Evolutionary conservation across 2,888 invertebrate species (phyloP).

Genomic region (Coelinius sp.): DNA sequence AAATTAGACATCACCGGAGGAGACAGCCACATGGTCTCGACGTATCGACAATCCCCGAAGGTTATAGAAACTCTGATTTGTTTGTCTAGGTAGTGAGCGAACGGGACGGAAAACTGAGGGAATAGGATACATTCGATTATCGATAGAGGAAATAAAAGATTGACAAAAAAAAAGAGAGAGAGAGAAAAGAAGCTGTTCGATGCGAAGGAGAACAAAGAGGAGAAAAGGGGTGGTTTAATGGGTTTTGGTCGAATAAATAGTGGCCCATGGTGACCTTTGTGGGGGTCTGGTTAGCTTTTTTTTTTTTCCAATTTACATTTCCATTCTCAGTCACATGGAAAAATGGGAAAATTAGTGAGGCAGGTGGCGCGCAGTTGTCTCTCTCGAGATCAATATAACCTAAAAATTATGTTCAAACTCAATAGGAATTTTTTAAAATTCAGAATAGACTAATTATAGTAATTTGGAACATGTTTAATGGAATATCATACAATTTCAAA

Average conservation of each 20-base stretch:
- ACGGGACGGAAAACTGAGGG: neutral
- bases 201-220: constrained; percentile 27
- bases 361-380: constrained; percentile 15
- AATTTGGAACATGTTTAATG: neutral
- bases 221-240: constrained; percentile 26
- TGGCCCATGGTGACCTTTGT: constrained; percentile 18
- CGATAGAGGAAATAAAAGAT: constrained; percentile 1
- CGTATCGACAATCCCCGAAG: neutral
- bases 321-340: constrained; percentile 27
- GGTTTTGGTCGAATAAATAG: constrained; percentile 33
- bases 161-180: constrained; percentile 26
- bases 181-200: constrained; percentile 26
- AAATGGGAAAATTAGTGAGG: constrained; percentile 20
- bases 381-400: neutral
- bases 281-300: constrained; percentile 10
- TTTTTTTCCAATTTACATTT: constrained; percentile 23
- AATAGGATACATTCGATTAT: constrained; percentile 17
- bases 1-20: neutral
- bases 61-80: constrained; percentile 1
- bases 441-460: neutral
- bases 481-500: neutral
- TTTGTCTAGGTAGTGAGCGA: neutral
- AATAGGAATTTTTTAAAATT: neutral
- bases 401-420: neutral
- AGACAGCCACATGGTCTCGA: neutral